Evolutionary conservation across 2,113 vertebrate genomes (phyloP).

Genomic region (Casuarius casuarius): DNA sequence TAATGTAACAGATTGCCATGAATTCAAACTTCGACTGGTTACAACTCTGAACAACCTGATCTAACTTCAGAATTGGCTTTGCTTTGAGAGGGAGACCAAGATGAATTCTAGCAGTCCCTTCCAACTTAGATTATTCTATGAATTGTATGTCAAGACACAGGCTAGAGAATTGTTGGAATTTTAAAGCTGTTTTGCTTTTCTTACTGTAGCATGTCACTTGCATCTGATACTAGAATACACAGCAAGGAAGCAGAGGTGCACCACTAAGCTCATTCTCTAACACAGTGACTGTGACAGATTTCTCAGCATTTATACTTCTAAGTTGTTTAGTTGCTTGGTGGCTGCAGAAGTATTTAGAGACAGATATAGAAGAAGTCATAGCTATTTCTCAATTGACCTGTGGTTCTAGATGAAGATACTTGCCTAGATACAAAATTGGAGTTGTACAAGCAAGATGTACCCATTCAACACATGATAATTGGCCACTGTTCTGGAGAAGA

Average conservation of each 20-base stretch:
- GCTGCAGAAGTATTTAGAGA: background rate
- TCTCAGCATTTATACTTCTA: background rate
- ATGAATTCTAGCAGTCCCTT: background rate
- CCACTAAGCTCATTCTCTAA: background rate
- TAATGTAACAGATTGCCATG: background rate
- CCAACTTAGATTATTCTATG: background rate
- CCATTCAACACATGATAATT: background rate
- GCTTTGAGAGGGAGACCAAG: background rate
- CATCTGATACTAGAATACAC: background rate
- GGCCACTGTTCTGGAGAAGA: background rate
- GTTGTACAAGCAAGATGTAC: background rate
- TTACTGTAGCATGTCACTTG: background rate
- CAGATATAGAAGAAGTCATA: background rate
- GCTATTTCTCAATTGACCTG: background rate
- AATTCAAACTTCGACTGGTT: background rate
- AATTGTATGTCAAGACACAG: background rate
- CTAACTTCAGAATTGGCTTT: background rate
- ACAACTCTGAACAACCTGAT: background rate
- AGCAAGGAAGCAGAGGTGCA: background rate
- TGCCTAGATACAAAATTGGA: background rate
- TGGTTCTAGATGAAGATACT: background rate
- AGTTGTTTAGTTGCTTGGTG: background rate
- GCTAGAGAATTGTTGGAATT: background rate
- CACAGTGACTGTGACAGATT: background rate
- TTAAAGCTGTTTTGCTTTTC: too few relatives aligned